Conservation (phyloP, 2,113 vertebrate genomes). For the Entomyzon cyanotis region DNA sequence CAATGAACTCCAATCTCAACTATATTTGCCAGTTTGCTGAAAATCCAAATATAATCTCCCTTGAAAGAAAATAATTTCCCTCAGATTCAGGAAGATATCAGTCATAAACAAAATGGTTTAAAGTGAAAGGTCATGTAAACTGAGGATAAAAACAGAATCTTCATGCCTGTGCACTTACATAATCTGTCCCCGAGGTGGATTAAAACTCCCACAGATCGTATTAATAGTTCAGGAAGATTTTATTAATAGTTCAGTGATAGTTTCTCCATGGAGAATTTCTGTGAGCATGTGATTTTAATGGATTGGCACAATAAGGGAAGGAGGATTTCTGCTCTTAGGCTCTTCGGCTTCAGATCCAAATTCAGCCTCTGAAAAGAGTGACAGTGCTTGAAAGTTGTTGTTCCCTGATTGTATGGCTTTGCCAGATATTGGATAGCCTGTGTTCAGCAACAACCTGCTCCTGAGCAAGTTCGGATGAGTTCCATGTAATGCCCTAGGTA, state of each 20-base stretch:
- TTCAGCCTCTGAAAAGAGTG: not conserved
- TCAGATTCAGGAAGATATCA: not conserved
- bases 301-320: not conserved
- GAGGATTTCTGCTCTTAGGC: not conserved
- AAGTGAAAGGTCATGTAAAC: not conserved
- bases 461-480: not conserved
- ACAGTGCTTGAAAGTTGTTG: not conserved
- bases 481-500: too few relatives aligned
- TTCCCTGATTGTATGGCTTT: not conserved
- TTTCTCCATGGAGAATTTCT: not conserved
- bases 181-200: not conserved
- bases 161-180: not conserved
- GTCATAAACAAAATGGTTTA: not conserved
- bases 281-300: not conserved
- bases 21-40: not conserved
- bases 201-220: not conserved
- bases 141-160: not conserved
- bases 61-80: not conserved
- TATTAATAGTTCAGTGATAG: conserved; percentile 34
- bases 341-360: not conserved
- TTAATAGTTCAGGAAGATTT: conserved; percentile 23
- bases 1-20: not conserved
- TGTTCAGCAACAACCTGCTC: not conserved
- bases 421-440: not conserved
- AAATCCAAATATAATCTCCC: not conserved